Percentiles rank a stretch among this genome's conserved stretches.
Evolutionary conservation across 2,113 vertebrate genomes (phyloP).

Genomic region (Psilopsiagon aurifrons): DNA sequence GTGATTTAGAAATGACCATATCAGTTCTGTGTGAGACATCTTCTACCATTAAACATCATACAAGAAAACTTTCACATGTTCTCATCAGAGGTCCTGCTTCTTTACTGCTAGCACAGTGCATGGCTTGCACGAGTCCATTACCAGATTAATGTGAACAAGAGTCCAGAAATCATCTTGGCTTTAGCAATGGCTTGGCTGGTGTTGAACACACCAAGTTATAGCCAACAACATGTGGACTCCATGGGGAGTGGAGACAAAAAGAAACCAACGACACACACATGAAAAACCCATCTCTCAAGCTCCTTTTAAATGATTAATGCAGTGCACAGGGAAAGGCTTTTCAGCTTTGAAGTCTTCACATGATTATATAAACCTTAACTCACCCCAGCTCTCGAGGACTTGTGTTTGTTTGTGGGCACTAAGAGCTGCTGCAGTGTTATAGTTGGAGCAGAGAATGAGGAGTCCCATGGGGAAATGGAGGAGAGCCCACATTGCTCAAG

Average conservation of each 20-base stretch:
- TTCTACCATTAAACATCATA: fast-evolving
- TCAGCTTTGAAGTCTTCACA: slow-evolving; percentile 13
- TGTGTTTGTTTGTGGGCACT: slow-evolving; percentile 30
- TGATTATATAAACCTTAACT: slow-evolving; percentile 43
- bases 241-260: background rate
- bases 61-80: background rate
- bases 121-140: background rate
- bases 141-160: background rate
- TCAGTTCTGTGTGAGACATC: background rate
- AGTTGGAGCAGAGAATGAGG: slow-evolving; percentile 15
- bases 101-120: background rate
- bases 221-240: background rate
- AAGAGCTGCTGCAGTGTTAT: background rate
- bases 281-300: background rate
- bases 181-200: background rate
- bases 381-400: background rate
- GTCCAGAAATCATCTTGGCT: background rate
- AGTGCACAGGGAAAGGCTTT: background rate
- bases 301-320: slow-evolving; percentile 41
- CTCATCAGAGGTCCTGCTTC: background rate
- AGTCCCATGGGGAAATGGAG: background rate
- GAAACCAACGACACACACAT: background rate
- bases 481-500: slow-evolving; percentile 32
- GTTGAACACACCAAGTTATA: background rate
- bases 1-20: background rate